These are phyloP conservation scores for Antechinus stuartii DNA, from an alignment of 2,113 vertebrate species.

Conservation along the genomic window DNA sequence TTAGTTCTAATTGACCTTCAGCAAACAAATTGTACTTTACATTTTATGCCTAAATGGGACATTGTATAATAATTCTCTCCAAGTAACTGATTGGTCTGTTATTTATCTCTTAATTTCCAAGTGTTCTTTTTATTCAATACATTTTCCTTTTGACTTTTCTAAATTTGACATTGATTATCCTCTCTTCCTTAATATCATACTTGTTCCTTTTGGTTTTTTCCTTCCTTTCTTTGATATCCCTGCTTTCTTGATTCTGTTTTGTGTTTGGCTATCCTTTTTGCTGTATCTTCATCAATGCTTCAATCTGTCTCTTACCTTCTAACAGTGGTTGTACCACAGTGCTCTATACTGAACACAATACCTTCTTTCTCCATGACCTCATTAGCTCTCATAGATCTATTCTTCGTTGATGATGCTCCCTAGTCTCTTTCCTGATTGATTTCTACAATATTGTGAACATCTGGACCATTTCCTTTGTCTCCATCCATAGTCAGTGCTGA, in stretches of 20 bases:
- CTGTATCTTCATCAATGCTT: neutral
- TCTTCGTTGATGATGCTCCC: neutral
- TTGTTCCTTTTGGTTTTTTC: neutral
- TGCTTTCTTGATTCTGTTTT: neutral
- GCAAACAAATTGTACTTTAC: constrained; percentile 63
- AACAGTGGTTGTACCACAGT: neutral
- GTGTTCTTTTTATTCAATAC: neutral
- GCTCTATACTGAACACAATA: neutral
- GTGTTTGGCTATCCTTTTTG: neutral
- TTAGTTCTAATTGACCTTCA: constrained; percentile 42
- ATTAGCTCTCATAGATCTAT: neutral
- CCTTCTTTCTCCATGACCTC: neutral
- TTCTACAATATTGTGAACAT: neutral
- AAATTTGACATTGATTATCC: neutral
- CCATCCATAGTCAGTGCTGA: neutral
- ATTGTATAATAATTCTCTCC: constrained; percentile 55
- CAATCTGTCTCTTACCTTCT: neutral
- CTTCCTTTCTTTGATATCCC: too few relatives aligned
- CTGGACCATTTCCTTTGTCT: neutral
- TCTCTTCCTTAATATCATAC: neutral
- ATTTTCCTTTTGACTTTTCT: neutral
- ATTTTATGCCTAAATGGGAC: constrained; percentile 47
- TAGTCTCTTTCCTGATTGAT: neutral
- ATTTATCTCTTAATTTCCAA: neutral
- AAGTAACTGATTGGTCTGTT: neutral